phyloP scores from a whole-genome alignment of 37 sponge, comb jelly and placozoan species.

The Axinella damicornis region DNA sequence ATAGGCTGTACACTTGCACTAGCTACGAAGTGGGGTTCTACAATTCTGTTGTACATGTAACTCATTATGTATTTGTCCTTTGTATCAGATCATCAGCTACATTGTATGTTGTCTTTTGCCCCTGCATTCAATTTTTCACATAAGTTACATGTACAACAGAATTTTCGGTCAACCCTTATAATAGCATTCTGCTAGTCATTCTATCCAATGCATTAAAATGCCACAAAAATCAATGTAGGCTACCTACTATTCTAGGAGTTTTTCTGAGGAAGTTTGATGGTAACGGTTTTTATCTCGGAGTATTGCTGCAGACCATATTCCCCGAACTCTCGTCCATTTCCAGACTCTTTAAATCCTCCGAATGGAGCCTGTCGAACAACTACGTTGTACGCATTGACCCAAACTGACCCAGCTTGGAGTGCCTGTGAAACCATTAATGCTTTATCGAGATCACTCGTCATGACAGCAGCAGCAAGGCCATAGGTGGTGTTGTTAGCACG shows the following conservation, averaged over 20 bases:
- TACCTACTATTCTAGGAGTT: constrained; percentile 72
- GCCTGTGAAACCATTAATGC: constrained; percentile 77
- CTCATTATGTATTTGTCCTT: too few relatives aligned
- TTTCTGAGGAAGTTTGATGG: constrained; percentile 86
- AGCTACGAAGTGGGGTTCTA: too few relatives aligned
- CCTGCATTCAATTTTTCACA: too few relatives aligned
- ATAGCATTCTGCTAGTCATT: too few relatives aligned
- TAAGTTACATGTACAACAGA: too few relatives aligned
- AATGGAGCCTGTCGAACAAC: constrained; percentile 79
- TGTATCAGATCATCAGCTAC: too few relatives aligned
- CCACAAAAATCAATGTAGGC: too few relatives aligned
- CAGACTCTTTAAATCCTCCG: constrained; percentile 95
- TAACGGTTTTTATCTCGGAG: constrained; percentile 88
- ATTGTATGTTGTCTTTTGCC: too few relatives aligned
- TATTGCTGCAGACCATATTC: constrained; percentile 93
- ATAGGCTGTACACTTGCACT: too few relatives aligned
- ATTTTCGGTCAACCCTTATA: too few relatives aligned
- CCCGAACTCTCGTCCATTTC: constrained; percentile 90
- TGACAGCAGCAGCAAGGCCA: constrained; percentile 89
- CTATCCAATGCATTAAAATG: too few relatives aligned
- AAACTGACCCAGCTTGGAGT: constrained; percentile 85
- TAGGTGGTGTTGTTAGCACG: constrained; percentile 87
- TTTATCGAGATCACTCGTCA: constrained; percentile 79
- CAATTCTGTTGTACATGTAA: too few relatives aligned
- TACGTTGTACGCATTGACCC: constrained; percentile 88